phyloP scores from a whole-genome alignment of 2,888 invertebrate genomes.

The Macrostomum cliftonense region DNA sequence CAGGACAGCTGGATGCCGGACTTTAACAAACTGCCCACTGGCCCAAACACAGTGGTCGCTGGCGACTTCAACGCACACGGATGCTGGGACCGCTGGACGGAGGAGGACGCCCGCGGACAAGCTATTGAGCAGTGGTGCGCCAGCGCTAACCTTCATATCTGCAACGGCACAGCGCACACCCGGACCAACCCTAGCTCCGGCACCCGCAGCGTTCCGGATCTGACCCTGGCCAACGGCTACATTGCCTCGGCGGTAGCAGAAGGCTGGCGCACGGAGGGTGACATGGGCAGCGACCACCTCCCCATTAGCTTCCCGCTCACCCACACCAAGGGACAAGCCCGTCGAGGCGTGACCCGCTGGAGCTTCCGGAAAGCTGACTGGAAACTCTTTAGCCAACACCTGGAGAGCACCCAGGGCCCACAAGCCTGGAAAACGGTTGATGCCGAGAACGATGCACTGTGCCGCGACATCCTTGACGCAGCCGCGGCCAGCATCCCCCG shows the following conservation, averaged over 20 bases:
- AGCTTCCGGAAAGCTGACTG: not conserved
- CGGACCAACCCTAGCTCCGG: not conserved
- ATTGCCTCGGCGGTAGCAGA: not conserved
- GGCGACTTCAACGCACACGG: not conserved
- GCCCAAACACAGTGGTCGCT: not conserved
- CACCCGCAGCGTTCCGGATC: not conserved
- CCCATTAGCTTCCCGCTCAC: not conserved
- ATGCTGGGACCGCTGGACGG: not conserved
- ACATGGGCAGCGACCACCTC: not conserved
- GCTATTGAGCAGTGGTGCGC: not conserved
- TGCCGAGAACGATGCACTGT: not conserved
- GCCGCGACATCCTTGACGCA: not conserved
- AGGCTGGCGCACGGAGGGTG: not conserved
- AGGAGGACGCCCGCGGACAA: not conserved
- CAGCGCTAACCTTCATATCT: not conserved
- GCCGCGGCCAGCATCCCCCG: not conserved
- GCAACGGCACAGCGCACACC: not conserved
- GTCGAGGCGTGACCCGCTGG: not conserved
- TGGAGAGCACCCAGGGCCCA: not conserved
- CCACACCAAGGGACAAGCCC: not conserved
- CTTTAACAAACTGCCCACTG: not conserved
- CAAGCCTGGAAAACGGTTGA: not conserved
- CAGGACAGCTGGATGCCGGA: too few species aligned
- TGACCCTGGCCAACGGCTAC: not conserved
- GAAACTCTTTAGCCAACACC: not conserved